phyloP scores from a whole-genome alignment of 2,888 invertebrate genomes.

The Cremastinae sp. region DNA sequence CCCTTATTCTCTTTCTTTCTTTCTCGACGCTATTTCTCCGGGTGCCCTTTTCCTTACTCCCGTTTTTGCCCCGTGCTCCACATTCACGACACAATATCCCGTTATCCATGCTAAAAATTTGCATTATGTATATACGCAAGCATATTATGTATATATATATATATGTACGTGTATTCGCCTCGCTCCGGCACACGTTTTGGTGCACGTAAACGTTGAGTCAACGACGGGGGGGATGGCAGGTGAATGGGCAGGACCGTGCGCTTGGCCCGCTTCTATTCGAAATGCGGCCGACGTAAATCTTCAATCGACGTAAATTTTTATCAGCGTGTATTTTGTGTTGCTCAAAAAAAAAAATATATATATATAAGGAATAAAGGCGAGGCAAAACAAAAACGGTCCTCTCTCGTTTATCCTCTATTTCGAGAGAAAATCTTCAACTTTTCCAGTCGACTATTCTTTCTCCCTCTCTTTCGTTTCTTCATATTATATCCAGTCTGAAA shows the following conservation, averaged over 20 bases:
- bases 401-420: no score
- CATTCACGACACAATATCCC: conserved; percentile 27
- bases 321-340: conserved; percentile 50
- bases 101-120: conserved; percentile 27
- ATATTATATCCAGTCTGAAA: no score
- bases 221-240: no score
- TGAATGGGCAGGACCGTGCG: not conserved
- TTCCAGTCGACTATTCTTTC: no score
- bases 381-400: no score
- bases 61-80: conserved; percentile 28
- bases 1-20: not conserved
- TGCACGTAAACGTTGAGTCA: no score
- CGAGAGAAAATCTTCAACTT: no score
- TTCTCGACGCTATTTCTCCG: not conserved
- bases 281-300: conserved; percentile 72
- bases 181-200: not conserved
- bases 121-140: not conserved
- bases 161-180: not conserved
- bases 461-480: no score
- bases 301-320: conserved; percentile 74
- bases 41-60: not conserved
- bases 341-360: not conserved
- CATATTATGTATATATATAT: not conserved
- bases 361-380: no score
- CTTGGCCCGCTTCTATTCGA: conserved; percentile 1